phyloP scores from a whole-genome alignment of 1,140 invertebrate species.

The Formica selysi region DNA sequence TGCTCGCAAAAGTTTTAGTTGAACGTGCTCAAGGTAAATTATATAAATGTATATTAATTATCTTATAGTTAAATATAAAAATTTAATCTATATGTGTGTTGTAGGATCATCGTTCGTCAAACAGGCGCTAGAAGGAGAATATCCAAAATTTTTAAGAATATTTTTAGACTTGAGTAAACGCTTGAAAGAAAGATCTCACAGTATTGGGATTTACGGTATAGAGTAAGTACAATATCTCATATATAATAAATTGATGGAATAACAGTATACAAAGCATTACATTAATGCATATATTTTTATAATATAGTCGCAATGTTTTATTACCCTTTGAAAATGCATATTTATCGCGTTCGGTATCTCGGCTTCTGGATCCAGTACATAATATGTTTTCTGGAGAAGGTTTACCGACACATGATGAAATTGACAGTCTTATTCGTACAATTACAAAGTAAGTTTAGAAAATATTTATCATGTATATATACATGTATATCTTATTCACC shows the following conservation, averaged over 20 bases:
- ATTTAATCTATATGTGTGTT: slow-evolving; percentile 36
- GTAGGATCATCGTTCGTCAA: slow-evolving; percentile 90
- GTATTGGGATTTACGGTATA: slow-evolving; percentile 81
- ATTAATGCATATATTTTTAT: slow-evolving; percentile 60
- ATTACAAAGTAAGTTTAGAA: slow-evolving; percentile 88
- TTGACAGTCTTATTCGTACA: slow-evolving; percentile 90
- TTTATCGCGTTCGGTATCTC: slow-evolving; percentile 93
- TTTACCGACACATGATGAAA: slow-evolving; percentile 89
- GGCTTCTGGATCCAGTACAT: slow-evolving; percentile 94
- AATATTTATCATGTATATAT: background rate
- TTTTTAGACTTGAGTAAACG: slow-evolving; percentile 89
- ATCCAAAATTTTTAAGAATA: slow-evolving; percentile 93
- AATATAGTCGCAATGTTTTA: slow-evolving; percentile 84
- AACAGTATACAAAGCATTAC: slow-evolving; percentile 14
- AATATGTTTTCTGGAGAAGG: slow-evolving; percentile 91
- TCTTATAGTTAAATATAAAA: background rate
- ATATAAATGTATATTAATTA: slow-evolving; percentile 30
- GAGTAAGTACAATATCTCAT: slow-evolving; percentile 73
- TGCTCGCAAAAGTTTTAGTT: slow-evolving; percentile 86
- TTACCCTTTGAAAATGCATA: slow-evolving; percentile 95
- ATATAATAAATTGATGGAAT: slow-evolving; percentile 29
- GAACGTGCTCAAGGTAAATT: slow-evolving; percentile 87
- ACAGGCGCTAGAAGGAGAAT: slow-evolving; percentile 95
- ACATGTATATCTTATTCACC: slow-evolving; percentile 36
- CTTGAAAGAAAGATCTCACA: slow-evolving; percentile 85